These are phyloP conservation scores for Centruroides vittatus DNA, from an alignment of 1,140 invertebrate genomes.

Conservation along the genomic window DNA sequence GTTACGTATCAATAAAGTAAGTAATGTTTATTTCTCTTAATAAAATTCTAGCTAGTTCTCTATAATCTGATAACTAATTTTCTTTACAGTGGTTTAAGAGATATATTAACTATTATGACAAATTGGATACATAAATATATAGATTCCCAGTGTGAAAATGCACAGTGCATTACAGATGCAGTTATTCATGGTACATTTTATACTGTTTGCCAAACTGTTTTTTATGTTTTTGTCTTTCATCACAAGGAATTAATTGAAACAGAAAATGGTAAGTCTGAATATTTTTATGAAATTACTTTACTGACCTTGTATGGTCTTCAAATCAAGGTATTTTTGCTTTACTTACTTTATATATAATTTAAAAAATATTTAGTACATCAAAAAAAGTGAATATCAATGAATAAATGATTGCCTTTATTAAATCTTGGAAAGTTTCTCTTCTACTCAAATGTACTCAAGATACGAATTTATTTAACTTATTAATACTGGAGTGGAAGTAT, in stretches of 20 bases:
- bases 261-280: conserved; percentile 24
- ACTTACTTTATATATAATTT: too few species aligned
- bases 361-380: too few species aligned
- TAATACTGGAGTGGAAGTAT: too few species aligned
- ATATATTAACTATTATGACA: conserved; percentile 45
- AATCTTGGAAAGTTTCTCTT: too few species aligned
- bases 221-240: conserved; percentile 78
- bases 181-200: conserved; percentile 73
- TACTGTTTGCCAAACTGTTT: conserved; percentile 72
- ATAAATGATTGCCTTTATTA: too few species aligned
- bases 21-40: conserved; percentile 16
- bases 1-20: conserved; percentile 50
- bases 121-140: conserved; percentile 63
- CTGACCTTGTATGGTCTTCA: background rate
- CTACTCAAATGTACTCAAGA: too few species aligned
- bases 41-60: background rate
- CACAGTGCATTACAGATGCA: conserved; percentile 34
- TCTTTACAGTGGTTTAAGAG: conserved; percentile 43
- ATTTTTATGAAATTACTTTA: too few species aligned
- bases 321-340: too few species aligned
- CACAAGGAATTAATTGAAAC: conserved; percentile 61
- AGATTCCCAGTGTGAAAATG: conserved; percentile 29
- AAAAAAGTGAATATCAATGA: too few species aligned
- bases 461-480: too few species aligned
- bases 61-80: conserved; percentile 12